Conservation (phyloP, 1,140 invertebrate species). For the Coptotermes formosanus region DNA sequence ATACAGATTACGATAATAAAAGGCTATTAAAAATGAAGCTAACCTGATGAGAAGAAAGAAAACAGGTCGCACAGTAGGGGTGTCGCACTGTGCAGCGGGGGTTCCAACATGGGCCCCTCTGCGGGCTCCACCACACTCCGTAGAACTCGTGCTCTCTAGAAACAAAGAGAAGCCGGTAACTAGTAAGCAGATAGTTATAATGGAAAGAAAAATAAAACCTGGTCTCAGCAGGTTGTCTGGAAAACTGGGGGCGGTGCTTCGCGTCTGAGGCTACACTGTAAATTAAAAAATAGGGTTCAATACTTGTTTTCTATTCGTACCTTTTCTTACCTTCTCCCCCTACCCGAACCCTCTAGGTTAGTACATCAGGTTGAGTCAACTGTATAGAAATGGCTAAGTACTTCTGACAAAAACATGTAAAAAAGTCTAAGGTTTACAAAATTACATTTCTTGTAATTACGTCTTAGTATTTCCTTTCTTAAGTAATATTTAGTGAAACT, state of each 20-base stretch:
- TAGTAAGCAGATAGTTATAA: not conserved
- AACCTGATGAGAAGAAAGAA: not conserved
- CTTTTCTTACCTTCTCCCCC: no score
- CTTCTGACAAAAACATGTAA: no score
- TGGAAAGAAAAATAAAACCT: not conserved
- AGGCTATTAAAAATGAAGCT: not conserved
- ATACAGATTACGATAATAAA: not conserved
- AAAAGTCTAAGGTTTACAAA: no score
- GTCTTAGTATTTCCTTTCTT: no score
- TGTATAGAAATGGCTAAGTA: not conserved
- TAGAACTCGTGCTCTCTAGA: not conserved
- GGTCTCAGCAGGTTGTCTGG: not conserved
- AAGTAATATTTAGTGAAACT: no score
- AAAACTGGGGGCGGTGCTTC: constrained; percentile 1
- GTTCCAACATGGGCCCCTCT: not conserved
- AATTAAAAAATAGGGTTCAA: not conserved
- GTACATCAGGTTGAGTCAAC: not conserved
- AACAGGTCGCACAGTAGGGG: not conserved
- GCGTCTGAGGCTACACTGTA: not conserved
- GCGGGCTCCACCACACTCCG: not conserved
- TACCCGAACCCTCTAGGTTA: not conserved
- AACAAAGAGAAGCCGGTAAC: constrained; percentile 8
- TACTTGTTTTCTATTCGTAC: not conserved
- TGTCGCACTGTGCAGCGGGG: not conserved
- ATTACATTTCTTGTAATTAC: no score